Base-by-base conservation (phyloP, 2,113 vertebrate species). In the Megaceryle maxima region DNA sequence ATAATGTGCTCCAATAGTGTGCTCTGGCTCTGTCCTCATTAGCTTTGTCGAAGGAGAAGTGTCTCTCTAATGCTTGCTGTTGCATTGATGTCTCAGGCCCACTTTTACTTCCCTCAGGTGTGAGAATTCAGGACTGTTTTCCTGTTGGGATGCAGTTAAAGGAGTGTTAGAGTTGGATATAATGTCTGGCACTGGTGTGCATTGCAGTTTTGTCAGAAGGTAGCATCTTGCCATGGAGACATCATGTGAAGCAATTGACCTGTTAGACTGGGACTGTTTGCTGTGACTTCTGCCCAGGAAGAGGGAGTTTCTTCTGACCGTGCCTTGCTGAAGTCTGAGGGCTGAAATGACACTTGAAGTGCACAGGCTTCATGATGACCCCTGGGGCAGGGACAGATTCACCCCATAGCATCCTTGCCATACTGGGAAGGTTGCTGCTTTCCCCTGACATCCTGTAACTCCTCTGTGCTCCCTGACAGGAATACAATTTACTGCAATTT, bases 401-500 rank as follows among this genome's bases (percentile, higher is more conserved):
- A 55, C 66, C 80, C 88, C 59, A 37, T 60, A 80, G 91, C 63
- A 29, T 39, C 5, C 0, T 22, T 92, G 67, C 55, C 50, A 1
- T 39, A 10, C 70, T 25, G 41, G 62, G 67, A 83, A 68, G 81
- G 24, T 55, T 46, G 21, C 88, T 76, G 35, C 77, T 91, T 87
- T 87, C 69, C 77, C 37, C 77, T 94, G 94, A 67, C 91, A 87
- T 7, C 5, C 1, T 69, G 83, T 12, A 91, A 84, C 88, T 87
- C 86, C 83, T 91, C 85, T 63, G 69, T 91, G 91, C 91, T 94
- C 95, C 80, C 94, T 95, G 96, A 79, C 95, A 96, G 92, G 94
- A 95, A 94, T 85, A 93, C 92, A 96, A 94, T 96, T 96, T 96
- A 96, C 96, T 91, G 92, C 92, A 97, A 97, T 96, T 97, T 97